Conservation (phyloP, 2,113 vertebrate species). For the Tragelaphus imberbis region DNA sequence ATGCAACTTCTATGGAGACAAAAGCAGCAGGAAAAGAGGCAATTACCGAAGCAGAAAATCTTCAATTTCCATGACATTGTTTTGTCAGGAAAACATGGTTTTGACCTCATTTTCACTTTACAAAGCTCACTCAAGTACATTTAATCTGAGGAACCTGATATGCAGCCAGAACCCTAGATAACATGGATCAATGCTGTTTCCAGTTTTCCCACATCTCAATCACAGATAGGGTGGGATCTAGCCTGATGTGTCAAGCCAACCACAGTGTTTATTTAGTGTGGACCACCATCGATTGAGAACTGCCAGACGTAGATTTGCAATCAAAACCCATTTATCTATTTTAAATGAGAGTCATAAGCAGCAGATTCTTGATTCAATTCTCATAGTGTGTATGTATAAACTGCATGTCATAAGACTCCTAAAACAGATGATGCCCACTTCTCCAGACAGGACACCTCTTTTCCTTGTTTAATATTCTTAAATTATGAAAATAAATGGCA, state of each 20-base stretch:
- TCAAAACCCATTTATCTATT: background rate
- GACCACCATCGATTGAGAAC: background rate
- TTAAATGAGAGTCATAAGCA: background rate
- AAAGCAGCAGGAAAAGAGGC: background rate
- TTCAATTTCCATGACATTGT: background rate
- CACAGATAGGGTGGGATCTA: background rate
- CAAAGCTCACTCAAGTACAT: background rate
- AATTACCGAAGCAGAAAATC: background rate
- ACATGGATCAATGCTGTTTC: background rate
- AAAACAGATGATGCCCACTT: background rate
- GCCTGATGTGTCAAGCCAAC: background rate
- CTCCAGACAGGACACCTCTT: background rate
- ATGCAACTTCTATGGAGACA: background rate
- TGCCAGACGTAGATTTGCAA: background rate
- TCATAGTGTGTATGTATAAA: background rate
- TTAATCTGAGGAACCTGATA: background rate
- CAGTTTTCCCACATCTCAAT: background rate
- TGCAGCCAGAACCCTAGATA: background rate
- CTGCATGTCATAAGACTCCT: background rate
- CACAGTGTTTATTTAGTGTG: background rate
- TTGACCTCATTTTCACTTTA: background rate
- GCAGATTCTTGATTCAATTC: background rate
- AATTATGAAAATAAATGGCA: background rate
- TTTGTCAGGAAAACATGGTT: background rate
- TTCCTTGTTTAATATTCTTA: background rate